A percentile compares a stretch with the other conserved stretches of the same genome.
Evolutionary conservation across 1,140 invertebrate species (phyloP).

Genomic region (Meloidogyne chitwoodi): DNA sequence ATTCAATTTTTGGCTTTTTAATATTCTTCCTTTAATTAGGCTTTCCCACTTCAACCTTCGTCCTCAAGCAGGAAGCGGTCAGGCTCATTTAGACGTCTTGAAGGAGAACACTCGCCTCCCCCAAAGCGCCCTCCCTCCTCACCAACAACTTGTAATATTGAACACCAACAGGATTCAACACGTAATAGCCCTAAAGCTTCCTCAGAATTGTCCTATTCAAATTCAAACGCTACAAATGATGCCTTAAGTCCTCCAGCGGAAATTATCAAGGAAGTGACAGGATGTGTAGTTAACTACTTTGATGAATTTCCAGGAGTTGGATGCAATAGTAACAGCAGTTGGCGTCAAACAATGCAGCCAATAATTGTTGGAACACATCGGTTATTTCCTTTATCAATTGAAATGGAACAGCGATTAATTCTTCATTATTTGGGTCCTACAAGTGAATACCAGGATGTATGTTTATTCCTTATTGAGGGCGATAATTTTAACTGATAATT

Average conservation of each 20-base stretch:
- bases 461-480: not conserved
- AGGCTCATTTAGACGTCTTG: not conserved
- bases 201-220: not conserved
- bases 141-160: not conserved
- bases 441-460: constrained; percentile 41
- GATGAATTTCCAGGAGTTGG: constrained; percentile 10
- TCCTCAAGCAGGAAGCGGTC: not conserved
- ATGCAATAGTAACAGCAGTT: constrained; percentile 31
- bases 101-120: constrained; percentile 3
- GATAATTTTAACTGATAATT: too few relatives aligned
- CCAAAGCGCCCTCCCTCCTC: not conserved
- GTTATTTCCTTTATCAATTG: constrained; percentile 38
- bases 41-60: not conserved
- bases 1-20: too few relatives aligned
- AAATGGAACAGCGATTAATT: constrained; percentile 44
- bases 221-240: not conserved
- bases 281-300: not conserved
- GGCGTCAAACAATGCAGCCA: constrained; percentile 36
- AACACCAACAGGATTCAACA: not conserved
- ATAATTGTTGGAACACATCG: constrained; percentile 30
- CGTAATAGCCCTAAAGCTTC: not conserved
- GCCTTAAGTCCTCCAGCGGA: not conserved
- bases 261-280: not conserved
- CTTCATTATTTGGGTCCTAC: constrained; percentile 35
- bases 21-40: not conserved